A percentile compares a stretch with the other conserved stretches of the same genome.
These are phyloP conservation scores for Tauraco erythrolophus DNA, from an alignment of 2,113 vertebrate genomes.

Conservation along the genomic window DNA sequence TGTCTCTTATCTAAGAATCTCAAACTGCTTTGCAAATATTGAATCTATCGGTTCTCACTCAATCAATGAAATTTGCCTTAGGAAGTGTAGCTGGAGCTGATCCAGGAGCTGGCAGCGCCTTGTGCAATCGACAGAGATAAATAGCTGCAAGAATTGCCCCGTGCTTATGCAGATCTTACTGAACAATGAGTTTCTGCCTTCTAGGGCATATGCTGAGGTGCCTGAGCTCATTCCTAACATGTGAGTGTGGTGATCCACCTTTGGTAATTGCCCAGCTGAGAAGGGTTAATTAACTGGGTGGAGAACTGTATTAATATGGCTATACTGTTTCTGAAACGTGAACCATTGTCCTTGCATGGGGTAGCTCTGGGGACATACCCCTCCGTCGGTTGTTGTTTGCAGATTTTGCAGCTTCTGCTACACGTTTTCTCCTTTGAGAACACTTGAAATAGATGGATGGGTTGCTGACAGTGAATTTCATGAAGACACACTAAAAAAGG, in stretches of 20 bases:
- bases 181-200: constrained; percentile 37
- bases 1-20: neutral
- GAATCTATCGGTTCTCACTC: neutral
- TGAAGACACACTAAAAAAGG: neutral
- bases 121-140: neutral
- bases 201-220: constrained; percentile 3
- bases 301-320: neutral
- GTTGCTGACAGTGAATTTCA: neutral
- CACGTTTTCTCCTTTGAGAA: neutral
- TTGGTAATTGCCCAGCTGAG: constrained; percentile 12
- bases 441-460: neutral
- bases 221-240: constrained; percentile 32
- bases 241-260: constrained; percentile 30
- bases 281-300: constrained; percentile 28
- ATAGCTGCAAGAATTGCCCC: neutral
- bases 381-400: neutral
- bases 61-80: neutral
- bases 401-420: neutral
- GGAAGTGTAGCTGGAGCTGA: neutral
- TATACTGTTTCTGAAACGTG: neutral
- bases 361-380: neutral
- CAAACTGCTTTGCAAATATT: neutral
- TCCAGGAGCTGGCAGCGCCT: neutral
- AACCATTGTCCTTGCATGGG: neutral
- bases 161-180: neutral